Base-by-base conservation (phyloP, 2,888 invertebrate genomes). In the Drosophila monieri region DNA sequence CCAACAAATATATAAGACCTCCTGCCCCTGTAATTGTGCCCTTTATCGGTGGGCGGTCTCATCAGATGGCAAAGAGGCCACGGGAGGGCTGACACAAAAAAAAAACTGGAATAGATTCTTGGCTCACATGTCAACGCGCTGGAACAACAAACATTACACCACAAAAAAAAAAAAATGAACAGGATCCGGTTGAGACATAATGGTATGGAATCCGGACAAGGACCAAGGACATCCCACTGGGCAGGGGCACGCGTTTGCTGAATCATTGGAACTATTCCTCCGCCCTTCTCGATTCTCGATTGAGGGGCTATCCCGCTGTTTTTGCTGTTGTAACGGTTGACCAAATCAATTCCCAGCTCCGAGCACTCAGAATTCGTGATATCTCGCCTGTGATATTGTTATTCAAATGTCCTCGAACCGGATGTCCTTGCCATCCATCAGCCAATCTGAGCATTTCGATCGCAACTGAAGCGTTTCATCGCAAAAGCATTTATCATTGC, bases 401-500 rank as follows among this genome's bases (percentile, higher is more conserved):
- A 84, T 84, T 80, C 81, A 85, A 84, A 84, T 85, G 74, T 39
- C 59, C 57, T 52, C 12, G 58, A 44, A 44, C 64, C 77, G 89
- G 88, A 89, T 77, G 72, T 89, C 89, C 89, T 76, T 48, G 59
- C 59, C 54, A 54, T 59, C 55, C 65, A 51, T 59, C 70, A 37
- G 10, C 43, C 18, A 43, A 43, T 59, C 46, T 51, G 39, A 21
- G 70, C 30, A 9, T 56, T 74, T 71, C 70, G 75, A 75, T 58
- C 78, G 44, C 59, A 78, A 80, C 41, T 64, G 72, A 72, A 77
- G 77, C 85, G 81, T 80, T 77, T 80, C 80, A 80, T 79, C 70
- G 73, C 75, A 74, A 76, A 74, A 75, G 48, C 80, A 87, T 88
- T 86, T 88, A 83, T 87, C 88, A 87, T 84, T 78, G 68, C 71